Percentiles rank a stretch among this genome's conserved stretches.
phyloP scores from a whole-genome alignment of 1,140 invertebrate genomes.

The Paraescarpia echinospica region DNA sequence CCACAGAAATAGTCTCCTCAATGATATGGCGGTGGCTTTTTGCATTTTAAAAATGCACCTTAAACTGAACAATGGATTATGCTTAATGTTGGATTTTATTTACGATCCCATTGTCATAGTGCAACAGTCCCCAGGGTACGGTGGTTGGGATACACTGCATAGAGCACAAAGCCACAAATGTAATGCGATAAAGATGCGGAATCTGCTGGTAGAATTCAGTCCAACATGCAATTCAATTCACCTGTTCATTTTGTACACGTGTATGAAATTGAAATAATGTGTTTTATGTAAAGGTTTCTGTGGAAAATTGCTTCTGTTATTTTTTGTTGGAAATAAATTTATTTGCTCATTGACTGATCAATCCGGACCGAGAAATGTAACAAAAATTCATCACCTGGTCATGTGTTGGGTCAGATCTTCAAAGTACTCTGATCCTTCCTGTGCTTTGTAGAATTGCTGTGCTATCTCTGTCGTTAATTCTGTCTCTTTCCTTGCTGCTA shows the following conservation, averaged over 20 bases:
- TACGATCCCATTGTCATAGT: too few species aligned
- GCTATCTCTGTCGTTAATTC: slow-evolving; percentile 48
- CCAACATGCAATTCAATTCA: neutral
- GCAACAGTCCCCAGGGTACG: too few species aligned
- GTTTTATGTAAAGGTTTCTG: neutral
- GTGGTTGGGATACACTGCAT: too few species aligned
- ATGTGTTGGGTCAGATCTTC: slow-evolving; percentile 52
- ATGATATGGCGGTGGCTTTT: too few species aligned
- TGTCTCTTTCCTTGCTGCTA: slow-evolving; percentile 54
- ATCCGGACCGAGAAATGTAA: neutral
- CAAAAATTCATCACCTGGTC: slow-evolving; percentile 42
- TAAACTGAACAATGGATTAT: too few species aligned
- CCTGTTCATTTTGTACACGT: neutral
- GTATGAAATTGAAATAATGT: neutral
- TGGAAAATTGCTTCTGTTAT: neutral
- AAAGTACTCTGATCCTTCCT: slow-evolving; percentile 52
- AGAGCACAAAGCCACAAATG: too few species aligned
- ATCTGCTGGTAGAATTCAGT: too few species aligned
- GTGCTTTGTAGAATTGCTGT: slow-evolving; percentile 49
- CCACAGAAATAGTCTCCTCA: too few species aligned
- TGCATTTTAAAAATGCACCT: too few species aligned
- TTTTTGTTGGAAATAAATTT: neutral
- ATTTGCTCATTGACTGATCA: neutral
- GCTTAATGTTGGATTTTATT: too few species aligned
- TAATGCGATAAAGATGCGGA: too few species aligned